Base-by-base conservation (phyloP, 1,140 invertebrate genomes). In the Cephus cinctus region DNA sequence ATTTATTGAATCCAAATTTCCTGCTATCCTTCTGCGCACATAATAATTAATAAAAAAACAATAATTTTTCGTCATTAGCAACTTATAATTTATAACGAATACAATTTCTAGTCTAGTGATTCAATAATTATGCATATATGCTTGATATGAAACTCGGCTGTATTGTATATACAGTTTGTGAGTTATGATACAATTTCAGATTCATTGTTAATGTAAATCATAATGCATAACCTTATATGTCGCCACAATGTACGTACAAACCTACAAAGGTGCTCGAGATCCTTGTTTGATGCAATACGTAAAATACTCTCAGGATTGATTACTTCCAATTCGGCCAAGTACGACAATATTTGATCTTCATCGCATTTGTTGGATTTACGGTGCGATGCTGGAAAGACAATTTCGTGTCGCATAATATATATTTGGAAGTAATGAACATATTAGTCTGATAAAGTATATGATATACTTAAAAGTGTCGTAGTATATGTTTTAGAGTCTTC, bases 301-400 rank as follows among this genome's bases (percentile, higher is more conserved):
- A 52, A 12, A 16, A 52, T 42, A 40, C 56, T 67, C 47, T 70
- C 65, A 5, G 68, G 65, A 50, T 65, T 69, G 11, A 59, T 63
- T 9, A 59, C 58, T 56, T 69, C 59, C 25, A 63, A 46, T 41
- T 66, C 52, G 4, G 63, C 65, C 19, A 71, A 36, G 48, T 61
- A 64, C 19, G 46, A 35, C 50, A 69, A 57, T 21, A 71, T 34
- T 32, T 52, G 42, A 41, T 67, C 56, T 41, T 69, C 63, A 35
- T 61, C 53, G 47, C 65, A 69, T 32, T 44, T 44, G 2, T 23
- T 9, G 2, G 8, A n/a, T 38, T 44, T 36, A 16, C 25, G 32
- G n/a, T n/a, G n/a, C 21, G 41, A 35, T 19, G n/a, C 32, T 35
- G 21, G 14, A 11, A 25, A 18, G 3, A 25, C 11, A 6, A 5